These are phyloP conservation scores for Aphelenchoides besseyi DNA, from an alignment of 1,140 invertebrate species.

Conservation along the genomic window DNA sequence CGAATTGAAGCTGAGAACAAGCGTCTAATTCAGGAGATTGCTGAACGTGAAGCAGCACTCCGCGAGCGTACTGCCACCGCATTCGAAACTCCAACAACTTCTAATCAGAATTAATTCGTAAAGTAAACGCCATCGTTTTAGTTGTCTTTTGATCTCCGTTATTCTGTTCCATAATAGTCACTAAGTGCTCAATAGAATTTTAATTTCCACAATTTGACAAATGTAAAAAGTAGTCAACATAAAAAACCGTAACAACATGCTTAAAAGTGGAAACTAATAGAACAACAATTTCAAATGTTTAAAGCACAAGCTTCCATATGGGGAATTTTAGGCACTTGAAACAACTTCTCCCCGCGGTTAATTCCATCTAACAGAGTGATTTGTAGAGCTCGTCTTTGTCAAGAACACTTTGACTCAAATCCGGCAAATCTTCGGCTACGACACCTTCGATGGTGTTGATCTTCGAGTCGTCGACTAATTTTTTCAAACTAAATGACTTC, in stretches of 20 bases:
- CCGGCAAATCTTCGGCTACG: conserved; percentile 55
- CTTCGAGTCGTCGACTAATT: conserved; percentile 54
- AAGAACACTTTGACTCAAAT: conserved; percentile 40
- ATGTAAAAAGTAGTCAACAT: background rate
- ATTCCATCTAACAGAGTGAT: conserved; percentile 46
- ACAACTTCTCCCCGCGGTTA: conserved; percentile 10
- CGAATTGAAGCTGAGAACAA: conserved; percentile 27
- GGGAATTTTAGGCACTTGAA: background rate
- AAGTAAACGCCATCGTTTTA: no score
- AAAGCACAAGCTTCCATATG: background rate
- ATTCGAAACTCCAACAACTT: background rate
- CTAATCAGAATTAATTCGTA: no score
- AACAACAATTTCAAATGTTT: no score
- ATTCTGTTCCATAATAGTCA: no score
- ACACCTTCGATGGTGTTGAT: conserved; percentile 57
- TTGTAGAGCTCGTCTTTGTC: conserved; percentile 46
- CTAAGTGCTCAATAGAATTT: background rate
- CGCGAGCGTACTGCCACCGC: background rate
- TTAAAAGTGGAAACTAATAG: no score
- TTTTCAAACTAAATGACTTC: conserved; percentile 20
- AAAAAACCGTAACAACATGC: background rate
- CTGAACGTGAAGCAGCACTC: conserved; percentile 13
- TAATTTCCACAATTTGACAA: conserved; percentile 9
- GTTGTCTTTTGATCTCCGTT: no score
- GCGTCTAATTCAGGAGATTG: conserved; percentile 13